Evolutionary conservation across 1,140 invertebrate genomes (phyloP), one percentile per base, ranked within the genome.

Genomic region (Ruditapes philippinarum): DNA sequence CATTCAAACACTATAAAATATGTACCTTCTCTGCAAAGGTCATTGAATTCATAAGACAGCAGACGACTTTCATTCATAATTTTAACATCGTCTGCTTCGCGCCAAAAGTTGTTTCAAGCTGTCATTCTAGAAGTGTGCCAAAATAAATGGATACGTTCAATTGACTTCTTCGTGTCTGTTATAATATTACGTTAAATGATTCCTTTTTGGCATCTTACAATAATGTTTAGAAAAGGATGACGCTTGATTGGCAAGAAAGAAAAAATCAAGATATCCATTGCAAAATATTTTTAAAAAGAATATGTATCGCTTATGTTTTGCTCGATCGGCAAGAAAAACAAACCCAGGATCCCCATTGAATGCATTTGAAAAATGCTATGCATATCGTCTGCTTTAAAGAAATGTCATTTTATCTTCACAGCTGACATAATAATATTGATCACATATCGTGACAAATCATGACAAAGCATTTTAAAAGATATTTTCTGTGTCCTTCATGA

Each of bases 131-230:
- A 28, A 45, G 22, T 45, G 42, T 78, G 74, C 74, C 74, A 78
- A 78, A 78, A 78, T 78, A 78, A 78, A 51, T 33, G 42, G 74
- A 78, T 78, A 78, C 74, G 33, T 78, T 78, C 74, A 78, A 45
- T 51, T 78, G 25, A 1, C 9, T 22, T 25, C 36, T 78, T 78
- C 33, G 42, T 51, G 25, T 78, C 74, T 78, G 49, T 40, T 42
- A 51, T 78, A 54, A 51, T 45, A 78, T 78, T 25, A 49, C 74
- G 22, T 33, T 25, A 78, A 78, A 78, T 33, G 51, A 49, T 78
- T 78, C 45, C n/a, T 78, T 49, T 78, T 78, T 78, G 74, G 74
- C 74, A 78, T 11, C n/a, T 40, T 25, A 11, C 42, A 19, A 51
- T 33, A 38, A n/a, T 49, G 42, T 78, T 78, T 78, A n/a, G 25